phyloP scores from a whole-genome alignment of 2,888 invertebrate species.

The Synanthedon vespiformis region DNA sequence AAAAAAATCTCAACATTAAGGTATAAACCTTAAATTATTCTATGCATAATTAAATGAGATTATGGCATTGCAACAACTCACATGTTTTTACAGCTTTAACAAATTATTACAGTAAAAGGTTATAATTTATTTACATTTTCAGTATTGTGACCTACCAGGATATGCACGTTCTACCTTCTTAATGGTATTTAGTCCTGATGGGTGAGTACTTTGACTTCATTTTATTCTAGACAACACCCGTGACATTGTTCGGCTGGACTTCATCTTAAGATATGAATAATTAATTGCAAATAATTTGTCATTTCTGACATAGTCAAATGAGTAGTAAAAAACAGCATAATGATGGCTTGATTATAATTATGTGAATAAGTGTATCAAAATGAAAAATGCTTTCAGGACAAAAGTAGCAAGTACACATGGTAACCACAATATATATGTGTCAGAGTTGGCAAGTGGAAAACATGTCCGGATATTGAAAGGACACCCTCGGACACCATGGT shows the following conservation, averaged over 20 bases:
- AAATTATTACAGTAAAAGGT: too few species aligned
- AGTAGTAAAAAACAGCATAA: too few species aligned
- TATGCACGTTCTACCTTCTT: slow-evolving; percentile 84
- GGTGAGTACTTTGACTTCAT: slow-evolving; percentile 60
- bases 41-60: background rate
- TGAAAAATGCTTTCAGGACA: slow-evolving; percentile 59
- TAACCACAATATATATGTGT: slow-evolving; percentile 89
- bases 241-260: too few species aligned
- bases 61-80: too few species aligned
- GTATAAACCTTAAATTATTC: slow-evolving; percentile 40
- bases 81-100: too few species aligned
- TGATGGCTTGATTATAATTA: too few species aligned
- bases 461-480: slow-evolving; percentile 82
- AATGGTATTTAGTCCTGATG: slow-evolving; percentile 90
- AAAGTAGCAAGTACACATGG: slow-evolving; percentile 90
- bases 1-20: slow-evolving; percentile 72
- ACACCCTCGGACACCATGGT: slow-evolving; percentile 92
- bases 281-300: too few species aligned
- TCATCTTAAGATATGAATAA: too few species aligned
- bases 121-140: slow-evolving; percentile 20
- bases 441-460: slow-evolving; percentile 82
- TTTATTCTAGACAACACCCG: background rate
- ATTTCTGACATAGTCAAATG: too few species aligned
- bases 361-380: too few species aligned
- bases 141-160: slow-evolving; percentile 80